phyloP scores from a whole-genome alignment of 92 coral and sea anemone genomes.

The Siderastrea radians region DNA sequence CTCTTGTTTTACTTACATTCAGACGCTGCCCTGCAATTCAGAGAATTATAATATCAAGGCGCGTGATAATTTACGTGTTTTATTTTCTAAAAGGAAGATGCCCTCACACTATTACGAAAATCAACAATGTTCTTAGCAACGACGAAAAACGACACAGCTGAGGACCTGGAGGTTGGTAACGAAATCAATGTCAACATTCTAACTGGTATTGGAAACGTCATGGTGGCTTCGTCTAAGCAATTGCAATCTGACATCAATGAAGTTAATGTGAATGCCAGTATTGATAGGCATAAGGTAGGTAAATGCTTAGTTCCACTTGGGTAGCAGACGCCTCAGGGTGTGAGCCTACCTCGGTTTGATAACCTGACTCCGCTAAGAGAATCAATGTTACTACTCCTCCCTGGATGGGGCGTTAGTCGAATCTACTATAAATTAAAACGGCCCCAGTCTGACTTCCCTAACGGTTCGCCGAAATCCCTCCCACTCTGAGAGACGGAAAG shows the following conservation, averaged over 20 bases:
- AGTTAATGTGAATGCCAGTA: neutral
- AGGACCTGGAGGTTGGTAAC: conserved; percentile 7
- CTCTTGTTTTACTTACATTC: no score
- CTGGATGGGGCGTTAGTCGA: no score
- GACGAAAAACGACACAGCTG: neutral
- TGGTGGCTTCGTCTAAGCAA: conserved; percentile 31
- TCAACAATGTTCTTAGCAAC: conserved; percentile 26
- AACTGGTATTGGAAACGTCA: conserved; percentile 40
- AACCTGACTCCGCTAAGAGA: no score
- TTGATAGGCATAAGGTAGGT: conserved; percentile 20
- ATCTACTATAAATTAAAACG: no score
- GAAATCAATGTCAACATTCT: conserved; percentile 27
- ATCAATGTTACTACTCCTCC: no score
- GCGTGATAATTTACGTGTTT: neutral
- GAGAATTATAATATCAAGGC: neutral
- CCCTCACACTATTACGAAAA: conserved; percentile 14
- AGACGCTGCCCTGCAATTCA: neutral
- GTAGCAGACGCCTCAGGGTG: no score
- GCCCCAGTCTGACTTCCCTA: no score
- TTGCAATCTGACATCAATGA: neutral
- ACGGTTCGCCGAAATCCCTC: no score
- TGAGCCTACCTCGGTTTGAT: no score
- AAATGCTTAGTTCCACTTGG: no score
- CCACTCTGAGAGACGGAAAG: no score
- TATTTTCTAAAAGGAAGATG: conserved; percentile 12